Evolutionary conservation across 2,888 invertebrate species (phyloP).

Genomic region (Euplagia quadripunctaria): DNA sequence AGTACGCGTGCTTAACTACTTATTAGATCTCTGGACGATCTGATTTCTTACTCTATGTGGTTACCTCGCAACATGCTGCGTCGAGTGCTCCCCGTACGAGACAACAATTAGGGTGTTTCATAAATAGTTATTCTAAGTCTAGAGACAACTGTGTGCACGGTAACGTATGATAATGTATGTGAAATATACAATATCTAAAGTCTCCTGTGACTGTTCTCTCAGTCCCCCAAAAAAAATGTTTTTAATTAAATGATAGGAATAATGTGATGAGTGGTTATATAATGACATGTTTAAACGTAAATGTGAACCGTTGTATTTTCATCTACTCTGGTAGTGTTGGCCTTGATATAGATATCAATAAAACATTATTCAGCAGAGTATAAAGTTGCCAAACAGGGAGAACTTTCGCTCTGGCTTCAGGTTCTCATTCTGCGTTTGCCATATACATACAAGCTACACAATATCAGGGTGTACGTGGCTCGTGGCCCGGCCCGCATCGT

Average conservation of each 20-base stretch:
- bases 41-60: too few species aligned
- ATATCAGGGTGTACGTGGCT: conserved; percentile 27
- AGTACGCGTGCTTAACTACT: too few species aligned
- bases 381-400: conserved; percentile 61
- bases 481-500: conserved; percentile 32
- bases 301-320: not conserved
- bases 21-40: too few species aligned
- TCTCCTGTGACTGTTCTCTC: not conserved
- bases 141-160: not conserved
- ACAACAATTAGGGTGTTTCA: too few species aligned
- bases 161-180: not conserved
- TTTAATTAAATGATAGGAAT: not conserved
- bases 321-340: too few species aligned
- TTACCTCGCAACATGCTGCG: too few species aligned
- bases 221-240: too few species aligned
- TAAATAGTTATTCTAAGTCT: not conserved
- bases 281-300: not conserved
- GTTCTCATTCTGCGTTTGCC: conserved; percentile 42
- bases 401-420: conserved; percentile 49
- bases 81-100: too few species aligned
- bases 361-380: conserved; percentile 55
- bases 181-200: not conserved
- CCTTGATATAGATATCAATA: conserved; percentile 40
- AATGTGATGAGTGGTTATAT: not conserved
- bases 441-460: conserved; percentile 30